A percentile compares a stretch with the other conserved stretches of the same genome.
These are phyloP conservation scores for Pipistrellus kuhlii DNA, from an alignment of 2,797 vertebrate genomes.

Conservation along the genomic window DNA sequence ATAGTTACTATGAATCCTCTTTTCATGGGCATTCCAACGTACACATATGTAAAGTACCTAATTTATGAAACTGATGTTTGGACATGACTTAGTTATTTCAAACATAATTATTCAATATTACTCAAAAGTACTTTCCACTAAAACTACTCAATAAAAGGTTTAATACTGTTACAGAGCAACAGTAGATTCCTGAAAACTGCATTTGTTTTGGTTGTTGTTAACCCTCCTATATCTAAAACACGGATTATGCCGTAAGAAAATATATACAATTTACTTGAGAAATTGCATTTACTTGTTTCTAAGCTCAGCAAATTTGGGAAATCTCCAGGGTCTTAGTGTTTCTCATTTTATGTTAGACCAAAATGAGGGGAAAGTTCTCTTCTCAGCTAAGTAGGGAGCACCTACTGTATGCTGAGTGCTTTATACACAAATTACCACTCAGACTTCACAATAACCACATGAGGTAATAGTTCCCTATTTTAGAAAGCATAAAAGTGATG, in stretches of 20 bases:
- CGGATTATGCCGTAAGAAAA: neutral
- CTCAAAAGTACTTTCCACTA: constrained; percentile 21
- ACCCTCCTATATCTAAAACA: constrained; percentile 29
- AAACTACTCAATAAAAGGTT: constrained; percentile 40
- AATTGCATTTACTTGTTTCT: constrained; percentile 47
- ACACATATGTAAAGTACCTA: neutral
- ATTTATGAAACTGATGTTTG: constrained; percentile 30
- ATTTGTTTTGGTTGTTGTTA: constrained; percentile 13
- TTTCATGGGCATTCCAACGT: constrained; percentile 43
- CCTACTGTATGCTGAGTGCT: neutral
- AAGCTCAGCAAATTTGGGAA: constrained; percentile 48
- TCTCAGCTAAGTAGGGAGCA: constrained; percentile 10
- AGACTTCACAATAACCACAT: neutral
- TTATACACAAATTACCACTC: constrained; percentile 10
- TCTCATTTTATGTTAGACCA: constrained; percentile 1
- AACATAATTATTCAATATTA: neutral
- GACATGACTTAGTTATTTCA: constrained; percentile 37
- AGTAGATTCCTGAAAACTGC: constrained; percentile 37
- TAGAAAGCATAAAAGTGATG: neutral
- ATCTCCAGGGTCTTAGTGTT: constrained; percentile 39
- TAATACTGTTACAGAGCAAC: constrained; percentile 30
- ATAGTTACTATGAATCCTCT: neutral
- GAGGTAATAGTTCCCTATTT: constrained; percentile 8
- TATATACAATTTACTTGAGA: neutral
- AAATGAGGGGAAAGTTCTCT: constrained; percentile 23